These are phyloP conservation scores for Troides aeacus DNA, from an alignment of 2,888 invertebrate species.

Conservation along the genomic window DNA sequence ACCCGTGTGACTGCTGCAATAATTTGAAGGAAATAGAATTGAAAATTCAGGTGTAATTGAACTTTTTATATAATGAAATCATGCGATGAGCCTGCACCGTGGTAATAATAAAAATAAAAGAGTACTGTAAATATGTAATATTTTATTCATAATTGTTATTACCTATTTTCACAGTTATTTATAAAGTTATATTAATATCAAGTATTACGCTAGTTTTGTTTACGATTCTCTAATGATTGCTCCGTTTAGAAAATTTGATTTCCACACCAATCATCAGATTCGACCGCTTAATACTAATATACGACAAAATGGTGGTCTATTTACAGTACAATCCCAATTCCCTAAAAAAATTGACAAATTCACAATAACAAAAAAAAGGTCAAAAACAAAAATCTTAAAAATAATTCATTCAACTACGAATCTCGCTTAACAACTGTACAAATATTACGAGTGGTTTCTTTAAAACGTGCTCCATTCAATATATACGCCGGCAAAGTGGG, in stretches of 20 bases:
- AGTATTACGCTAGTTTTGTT: conserved; percentile 79
- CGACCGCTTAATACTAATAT: conserved; percentile 68
- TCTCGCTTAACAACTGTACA: conserved; percentile 79
- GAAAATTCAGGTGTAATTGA: too few relatives aligned
- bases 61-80: too few relatives aligned
- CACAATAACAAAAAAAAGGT: conserved; percentile 80
- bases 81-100: too few relatives aligned
- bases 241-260: conserved; percentile 79
- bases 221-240: conserved; percentile 78
- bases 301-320: conserved; percentile 77
- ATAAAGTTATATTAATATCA: conserved; percentile 82
- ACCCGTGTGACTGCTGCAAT: too few relatives aligned
- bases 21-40: too few relatives aligned
- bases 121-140: conserved; percentile 76
- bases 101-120: conserved; percentile 52
- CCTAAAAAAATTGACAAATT: conserved; percentile 86
- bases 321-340: conserved; percentile 85
- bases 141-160: conserved; percentile 81
- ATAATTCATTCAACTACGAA: conserved; percentile 76
- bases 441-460: conserved; percentile 77
- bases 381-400: conserved; percentile 72
- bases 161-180: conserved; percentile 81
- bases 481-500: conserved; percentile 64
- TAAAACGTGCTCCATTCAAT: conserved; percentile 61
- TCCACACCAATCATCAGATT: conserved; percentile 77